Percentiles rank a stretch among this genome's conserved stretches.
Evolutionary conservation across 2,113 vertebrate genomes (phyloP).

Genomic region (Pelvicachromis taeniatus): DNA sequence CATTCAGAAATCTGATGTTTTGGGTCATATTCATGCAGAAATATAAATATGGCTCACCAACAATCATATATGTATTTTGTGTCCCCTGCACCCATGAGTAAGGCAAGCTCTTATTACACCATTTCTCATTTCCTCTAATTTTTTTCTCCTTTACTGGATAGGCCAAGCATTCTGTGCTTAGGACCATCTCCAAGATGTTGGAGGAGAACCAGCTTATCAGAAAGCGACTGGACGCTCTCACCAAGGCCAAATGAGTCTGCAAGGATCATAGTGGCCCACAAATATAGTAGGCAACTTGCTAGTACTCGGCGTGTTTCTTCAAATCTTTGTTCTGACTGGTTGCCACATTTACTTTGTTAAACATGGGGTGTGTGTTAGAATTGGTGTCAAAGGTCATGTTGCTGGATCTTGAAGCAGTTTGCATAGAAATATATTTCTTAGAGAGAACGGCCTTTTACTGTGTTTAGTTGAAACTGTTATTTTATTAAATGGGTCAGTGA

Average conservation of each 20-base stretch:
- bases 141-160: slow-evolving; percentile 21
- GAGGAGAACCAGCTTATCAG: slow-evolving; percentile 84
- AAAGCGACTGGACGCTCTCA: slow-evolving; percentile 65
- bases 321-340: not conserved
- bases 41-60: not conserved
- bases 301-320: not conserved
- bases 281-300: not conserved
- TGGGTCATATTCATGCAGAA: not conserved
- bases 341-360: not conserved
- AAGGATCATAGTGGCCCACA: not conserved
- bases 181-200: slow-evolving; percentile 84
- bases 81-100: not conserved
- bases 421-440: not conserved
- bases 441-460: not conserved
- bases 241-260: slow-evolving; percentile 16
- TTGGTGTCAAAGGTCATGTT: not conserved
- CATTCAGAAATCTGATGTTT: not conserved
- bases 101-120: not conserved
- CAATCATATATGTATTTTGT: not conserved
- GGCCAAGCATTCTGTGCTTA: slow-evolving; percentile 71
- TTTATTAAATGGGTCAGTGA: not conserved
- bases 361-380: not conserved
- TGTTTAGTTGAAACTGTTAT: not conserved
- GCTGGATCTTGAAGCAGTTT: not conserved
- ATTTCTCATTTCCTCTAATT: not conserved